These are phyloP conservation scores for Megalops cyprinoides DNA, from an alignment of 2,797 vertebrate species.

Conservation along the genomic window DNA sequence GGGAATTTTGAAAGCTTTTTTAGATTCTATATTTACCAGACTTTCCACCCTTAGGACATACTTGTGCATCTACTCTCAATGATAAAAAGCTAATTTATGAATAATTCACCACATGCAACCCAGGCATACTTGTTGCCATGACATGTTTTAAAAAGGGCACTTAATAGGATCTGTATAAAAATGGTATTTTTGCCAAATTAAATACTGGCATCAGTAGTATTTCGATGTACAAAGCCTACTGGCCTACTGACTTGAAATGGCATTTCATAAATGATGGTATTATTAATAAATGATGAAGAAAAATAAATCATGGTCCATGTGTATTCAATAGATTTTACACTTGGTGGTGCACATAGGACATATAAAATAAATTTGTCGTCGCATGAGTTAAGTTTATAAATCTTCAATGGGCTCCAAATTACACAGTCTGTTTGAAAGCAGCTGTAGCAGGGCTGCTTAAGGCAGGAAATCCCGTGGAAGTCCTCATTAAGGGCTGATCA, in stretches of 20 bases:
- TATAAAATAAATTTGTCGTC: slow-evolving; percentile 8
- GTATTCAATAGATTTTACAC: slow-evolving; percentile 53
- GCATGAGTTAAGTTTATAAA: slow-evolving; percentile 44
- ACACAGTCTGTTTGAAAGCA: slow-evolving; percentile 42
- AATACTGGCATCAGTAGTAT: slow-evolving; percentile 25
- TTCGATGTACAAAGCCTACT: slow-evolving; percentile 54
- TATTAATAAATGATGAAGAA: slow-evolving; percentile 52
- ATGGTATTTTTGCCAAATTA: slow-evolving; percentile 24
- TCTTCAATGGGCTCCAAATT: slow-evolving; percentile 28
- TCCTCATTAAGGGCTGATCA: slow-evolving; percentile 58
- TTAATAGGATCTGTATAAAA: slow-evolving; percentile 30
- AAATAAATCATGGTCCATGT: slow-evolving; percentile 49
- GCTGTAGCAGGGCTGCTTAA: slow-evolving; percentile 33
- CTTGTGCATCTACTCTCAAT: slow-evolving; percentile 35
- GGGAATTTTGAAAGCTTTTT: slow-evolving; percentile 28
- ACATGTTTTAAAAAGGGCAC: slow-evolving; percentile 32
- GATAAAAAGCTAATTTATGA: slow-evolving; percentile 46
- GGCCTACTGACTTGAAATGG: slow-evolving; percentile 50
- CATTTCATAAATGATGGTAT: slow-evolving; percentile 48
- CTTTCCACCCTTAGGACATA: slow-evolving; percentile 30
- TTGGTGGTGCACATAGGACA: slow-evolving; percentile 34
- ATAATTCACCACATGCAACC: slow-evolving; percentile 41
- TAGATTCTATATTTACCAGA: slow-evolving; percentile 34
- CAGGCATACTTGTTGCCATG: slow-evolving; percentile 35
- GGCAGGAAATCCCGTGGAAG: slow-evolving; percentile 32